Evolutionary conservation across 2,113 vertebrate species (phyloP).

Genomic region (Agapornis roseicollis): DNA sequence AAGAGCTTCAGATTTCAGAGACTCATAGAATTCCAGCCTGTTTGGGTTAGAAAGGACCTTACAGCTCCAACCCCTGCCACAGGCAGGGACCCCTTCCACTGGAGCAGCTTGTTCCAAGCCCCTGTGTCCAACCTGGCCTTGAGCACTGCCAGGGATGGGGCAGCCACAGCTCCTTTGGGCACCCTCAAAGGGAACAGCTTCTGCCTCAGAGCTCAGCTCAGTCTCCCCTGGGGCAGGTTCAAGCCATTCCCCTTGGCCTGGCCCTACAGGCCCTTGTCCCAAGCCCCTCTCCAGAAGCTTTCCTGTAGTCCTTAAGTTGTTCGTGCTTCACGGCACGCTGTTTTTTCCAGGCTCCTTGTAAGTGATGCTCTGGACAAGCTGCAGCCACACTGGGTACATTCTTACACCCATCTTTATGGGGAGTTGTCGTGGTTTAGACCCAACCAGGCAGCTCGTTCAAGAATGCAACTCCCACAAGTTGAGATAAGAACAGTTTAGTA

Average conservation of each 20-base stretch:
- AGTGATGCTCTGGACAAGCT: not conserved
- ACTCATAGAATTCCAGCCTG: not conserved
- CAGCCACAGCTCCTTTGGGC: too few species aligned
- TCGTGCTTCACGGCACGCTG: not conserved
- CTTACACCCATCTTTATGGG: not conserved
- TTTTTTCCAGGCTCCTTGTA: not conserved
- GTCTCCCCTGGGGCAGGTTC: not conserved
- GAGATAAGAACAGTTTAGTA: too few species aligned
- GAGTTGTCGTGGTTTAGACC: too few species aligned
- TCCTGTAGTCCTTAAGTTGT: not conserved
- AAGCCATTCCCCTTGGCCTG: not conserved
- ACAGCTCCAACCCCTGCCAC: accelerated
- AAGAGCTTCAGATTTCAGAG: not conserved
- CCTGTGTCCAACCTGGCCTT: too few species aligned
- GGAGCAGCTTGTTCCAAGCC: not conserved
- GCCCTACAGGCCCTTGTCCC: not conserved
- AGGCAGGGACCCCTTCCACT: not conserved
- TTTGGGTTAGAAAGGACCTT: not conserved
- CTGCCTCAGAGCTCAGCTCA: not conserved
- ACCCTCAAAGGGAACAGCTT: too few species aligned
- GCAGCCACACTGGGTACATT: not conserved
- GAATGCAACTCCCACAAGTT: too few species aligned
- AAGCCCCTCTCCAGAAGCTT: not conserved
- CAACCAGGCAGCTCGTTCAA: too few species aligned
- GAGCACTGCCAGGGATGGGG: too few species aligned